Evolutionary conservation across 1,140 invertebrate species (phyloP).

Genomic region (Plutomurus gul): DNA sequence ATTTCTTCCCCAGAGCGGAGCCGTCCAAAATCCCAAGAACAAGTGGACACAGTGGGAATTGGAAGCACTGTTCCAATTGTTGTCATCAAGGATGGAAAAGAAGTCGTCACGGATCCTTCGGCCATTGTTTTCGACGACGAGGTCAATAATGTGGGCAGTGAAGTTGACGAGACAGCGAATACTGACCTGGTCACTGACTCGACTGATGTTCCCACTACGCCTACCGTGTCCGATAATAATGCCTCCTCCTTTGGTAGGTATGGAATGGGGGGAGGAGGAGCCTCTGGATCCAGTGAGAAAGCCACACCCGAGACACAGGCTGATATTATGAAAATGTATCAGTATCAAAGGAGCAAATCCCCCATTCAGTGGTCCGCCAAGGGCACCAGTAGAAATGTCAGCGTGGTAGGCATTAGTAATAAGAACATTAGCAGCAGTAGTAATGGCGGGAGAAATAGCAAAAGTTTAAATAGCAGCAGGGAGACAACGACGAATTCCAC

Average conservation of each 20-base stretch:
- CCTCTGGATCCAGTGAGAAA: not conserved
- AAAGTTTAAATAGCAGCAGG: not conserved
- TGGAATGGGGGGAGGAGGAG: not conserved
- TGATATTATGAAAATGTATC: conserved; percentile 38
- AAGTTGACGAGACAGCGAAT: not conserved
- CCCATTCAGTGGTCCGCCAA: conserved; percentile 33
- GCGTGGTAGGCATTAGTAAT: not conserved
- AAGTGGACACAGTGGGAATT: not conserved
- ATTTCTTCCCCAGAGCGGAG: not conserved
- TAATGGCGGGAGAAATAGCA: not conserved
- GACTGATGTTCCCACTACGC: not conserved
- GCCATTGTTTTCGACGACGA: conserved; percentile 41
- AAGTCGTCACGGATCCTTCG: not conserved
- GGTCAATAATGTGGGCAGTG: conserved; percentile 33
- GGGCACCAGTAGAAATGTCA: not conserved
- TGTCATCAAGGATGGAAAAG: not conserved
- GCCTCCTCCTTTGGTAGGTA: conserved; percentile 24
- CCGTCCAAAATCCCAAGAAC: not conserved
- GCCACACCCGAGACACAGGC: not conserved
- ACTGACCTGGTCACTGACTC: not conserved
- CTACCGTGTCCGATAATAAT: not conserved
- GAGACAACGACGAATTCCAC: not conserved
- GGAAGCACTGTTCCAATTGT: not conserved
- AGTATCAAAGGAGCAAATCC: conserved; percentile 41
- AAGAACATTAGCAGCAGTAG: not conserved